phyloP scores from a whole-genome alignment of 1,140 invertebrate species.

The Drosophila mayri region DNA sequence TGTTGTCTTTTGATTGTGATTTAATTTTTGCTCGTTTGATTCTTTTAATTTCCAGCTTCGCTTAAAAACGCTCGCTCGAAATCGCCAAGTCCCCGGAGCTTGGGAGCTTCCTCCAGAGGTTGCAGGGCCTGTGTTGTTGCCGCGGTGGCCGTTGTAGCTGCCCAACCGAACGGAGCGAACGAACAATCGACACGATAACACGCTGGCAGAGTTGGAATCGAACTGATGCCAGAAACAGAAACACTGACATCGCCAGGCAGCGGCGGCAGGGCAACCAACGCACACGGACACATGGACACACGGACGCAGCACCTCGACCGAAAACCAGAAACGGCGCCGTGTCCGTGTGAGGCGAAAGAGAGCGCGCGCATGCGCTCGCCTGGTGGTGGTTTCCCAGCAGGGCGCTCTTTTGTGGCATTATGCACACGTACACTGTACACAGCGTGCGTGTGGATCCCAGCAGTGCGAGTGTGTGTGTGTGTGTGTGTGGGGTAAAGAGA shows the following conservation, averaged over 20 bases:
- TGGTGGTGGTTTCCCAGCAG: slow-evolving; percentile 32
- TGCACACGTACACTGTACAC: slow-evolving; percentile 74
- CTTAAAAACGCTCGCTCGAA: slow-evolving; percentile 4
- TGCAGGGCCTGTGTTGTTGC: slow-evolving; percentile 8
- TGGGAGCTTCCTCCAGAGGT: slow-evolving; percentile 6
- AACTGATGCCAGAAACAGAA: slow-evolving; percentile 26
- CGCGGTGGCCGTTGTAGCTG: slow-evolving; percentile 19
- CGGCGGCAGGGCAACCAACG: background rate
- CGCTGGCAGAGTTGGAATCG: slow-evolving; percentile 16
- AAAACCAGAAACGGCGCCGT: slow-evolving; percentile 32
- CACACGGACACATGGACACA: slow-evolving; percentile 7
- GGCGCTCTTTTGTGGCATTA: slow-evolving; percentile 65
- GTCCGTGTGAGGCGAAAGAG: slow-evolving; percentile 44
- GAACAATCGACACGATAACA: slow-evolving; percentile 15
- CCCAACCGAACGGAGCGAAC: slow-evolving; percentile 14
- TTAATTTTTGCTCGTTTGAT: background rate
- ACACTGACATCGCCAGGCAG: slow-evolving; percentile 12
- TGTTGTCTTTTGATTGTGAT: slow-evolving; percentile 24
- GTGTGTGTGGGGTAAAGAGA: slow-evolving; percentile 37
- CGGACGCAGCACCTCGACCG: background rate
- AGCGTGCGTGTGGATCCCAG: slow-evolving; percentile 51
- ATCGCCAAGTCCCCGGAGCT: slow-evolving; percentile 6
- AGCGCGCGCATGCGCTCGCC: slow-evolving; percentile 43
- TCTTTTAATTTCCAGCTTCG: background rate
- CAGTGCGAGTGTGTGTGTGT: slow-evolving; percentile 1